Evolutionary conservation across 2,113 vertebrate genomes (phyloP), one percentile per base, ranked within the genome.

Genomic region (Nestor notabilis): DNA sequence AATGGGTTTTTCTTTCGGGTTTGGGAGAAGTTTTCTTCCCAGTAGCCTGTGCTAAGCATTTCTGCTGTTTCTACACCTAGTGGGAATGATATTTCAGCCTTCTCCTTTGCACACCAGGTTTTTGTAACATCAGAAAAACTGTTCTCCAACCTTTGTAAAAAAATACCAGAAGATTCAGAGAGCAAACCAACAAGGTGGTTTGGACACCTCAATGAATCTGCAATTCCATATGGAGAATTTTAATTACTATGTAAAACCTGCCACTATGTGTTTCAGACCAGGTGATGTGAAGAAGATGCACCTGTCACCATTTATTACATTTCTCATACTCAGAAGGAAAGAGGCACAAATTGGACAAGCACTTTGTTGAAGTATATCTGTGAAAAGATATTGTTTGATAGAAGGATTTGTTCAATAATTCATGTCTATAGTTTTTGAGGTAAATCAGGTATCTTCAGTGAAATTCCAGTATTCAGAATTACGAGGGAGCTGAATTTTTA

Each of bases 271-370:
- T 77, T 91, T 95, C 64, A 93, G 47, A 80, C 49, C 37, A 81
- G 33, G 25, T 0, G 0, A 83, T 44, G 52, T 17, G 70, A 91
- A 77, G 47, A 65, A 82, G 43, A 70, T 75, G 41, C 69, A 87
- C 50, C 80, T 87, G 76, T 90, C 87, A 96, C 66, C 53, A 41
- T 82, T 91, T 74, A 72, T 78, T 84, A 41, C 39, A 85, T 71
- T 72, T 80, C 89, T 41, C 71, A 95, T 49, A 64, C 28, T 65
- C 4, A 35, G 50, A 88, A 66, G 43, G 17, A 85, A 95, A 91
- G 2, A 31, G 58, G 50, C 44, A 72, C 19, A 90, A 85, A 75
- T 27, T 78, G 52, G 63, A 49, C 84, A 85, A 89, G 37, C 41
- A 50, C 46, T 71, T 55, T 89, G 44, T 64, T 53, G 77, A 87